These are phyloP conservation scores for Ceratothoa steindachneri DNA, from an alignment of 2,888 invertebrate genomes.

Conservation along the genomic window DNA sequence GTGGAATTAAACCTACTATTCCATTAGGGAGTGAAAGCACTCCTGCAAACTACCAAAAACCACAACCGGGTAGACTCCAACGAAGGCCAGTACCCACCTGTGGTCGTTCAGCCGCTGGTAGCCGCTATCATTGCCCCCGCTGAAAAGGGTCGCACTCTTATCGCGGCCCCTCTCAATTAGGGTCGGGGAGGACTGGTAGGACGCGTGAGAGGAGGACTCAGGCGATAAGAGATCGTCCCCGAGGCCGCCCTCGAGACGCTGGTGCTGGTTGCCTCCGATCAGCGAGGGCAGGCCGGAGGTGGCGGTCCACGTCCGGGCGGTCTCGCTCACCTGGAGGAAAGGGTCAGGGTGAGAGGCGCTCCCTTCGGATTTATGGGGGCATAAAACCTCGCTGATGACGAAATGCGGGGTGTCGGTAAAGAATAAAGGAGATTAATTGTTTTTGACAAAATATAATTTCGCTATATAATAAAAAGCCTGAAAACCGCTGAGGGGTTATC, in stretches of 20 bases:
- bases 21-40: too few relatives aligned
- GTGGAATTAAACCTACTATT: too few relatives aligned
- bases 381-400: too few relatives aligned
- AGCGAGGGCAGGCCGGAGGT: background rate
- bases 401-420: too few relatives aligned
- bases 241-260: background rate
- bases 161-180: background rate
- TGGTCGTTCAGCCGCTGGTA: conserved; percentile 40
- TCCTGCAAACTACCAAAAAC: too few relatives aligned
- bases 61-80: too few relatives aligned
- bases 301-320: background rate
- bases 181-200: background rate
- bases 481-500: too few relatives aligned
- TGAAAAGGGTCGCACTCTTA: background rate
- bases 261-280: background rate
- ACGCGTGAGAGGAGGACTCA: background rate
- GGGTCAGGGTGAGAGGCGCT: background rate
- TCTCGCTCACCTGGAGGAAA: background rate
- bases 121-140: conserved; percentile 28
- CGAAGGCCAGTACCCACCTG: conserved; percentile 16
- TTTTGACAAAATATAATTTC: too few relatives aligned
- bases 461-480: too few relatives aligned
- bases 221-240: background rate
- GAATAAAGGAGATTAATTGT: too few relatives aligned
- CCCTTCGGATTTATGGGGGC: too few relatives aligned